These are phyloP conservation scores for Aurelia coerulea DNA, from an alignment of 30 jellyfish, hydroid and myxozoan genomes.

Conservation along the genomic window DNA sequence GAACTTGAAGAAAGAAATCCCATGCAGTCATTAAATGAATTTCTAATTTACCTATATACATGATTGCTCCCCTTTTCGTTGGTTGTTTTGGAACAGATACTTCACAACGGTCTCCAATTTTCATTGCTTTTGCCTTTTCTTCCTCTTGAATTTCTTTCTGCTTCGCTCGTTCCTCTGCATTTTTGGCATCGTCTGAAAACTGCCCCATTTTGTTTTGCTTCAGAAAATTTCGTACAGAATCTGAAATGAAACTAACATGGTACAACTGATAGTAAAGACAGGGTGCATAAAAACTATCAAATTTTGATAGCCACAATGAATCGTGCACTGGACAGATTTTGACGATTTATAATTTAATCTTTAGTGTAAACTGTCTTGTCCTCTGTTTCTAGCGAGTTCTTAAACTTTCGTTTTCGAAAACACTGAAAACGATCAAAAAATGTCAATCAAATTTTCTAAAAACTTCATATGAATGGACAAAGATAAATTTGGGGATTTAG, in stretches of 20 bases:
- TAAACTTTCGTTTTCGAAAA: no score
- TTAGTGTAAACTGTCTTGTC: no score
- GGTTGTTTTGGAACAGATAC: slow-evolving; percentile 77
- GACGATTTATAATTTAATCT: no score
- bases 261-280: neutral
- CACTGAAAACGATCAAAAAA: no score
- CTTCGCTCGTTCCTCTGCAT: slow-evolving; percentile 71
- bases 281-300: neutral
- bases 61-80: slow-evolving; percentile 70
- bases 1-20: neutral
- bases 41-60: slow-evolving; percentile 63
- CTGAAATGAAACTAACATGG: slow-evolving; percentile 32
- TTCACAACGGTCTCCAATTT: slow-evolving; percentile 93
- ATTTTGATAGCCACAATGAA: neutral
- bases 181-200: slow-evolving; percentile 87
- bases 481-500: no score
- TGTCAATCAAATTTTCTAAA: no score
- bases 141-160: slow-evolving; percentile 85
- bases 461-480: no score
- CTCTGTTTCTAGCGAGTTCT: no score
- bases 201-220: slow-evolving; percentile 84
- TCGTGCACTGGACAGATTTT: neutral
- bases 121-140: slow-evolving; percentile 62
- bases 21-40: neutral
- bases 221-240: slow-evolving; percentile 91